phyloP scores from a whole-genome alignment of 1,140 invertebrate genomes.

The Scaptomyza hsui region DNA sequence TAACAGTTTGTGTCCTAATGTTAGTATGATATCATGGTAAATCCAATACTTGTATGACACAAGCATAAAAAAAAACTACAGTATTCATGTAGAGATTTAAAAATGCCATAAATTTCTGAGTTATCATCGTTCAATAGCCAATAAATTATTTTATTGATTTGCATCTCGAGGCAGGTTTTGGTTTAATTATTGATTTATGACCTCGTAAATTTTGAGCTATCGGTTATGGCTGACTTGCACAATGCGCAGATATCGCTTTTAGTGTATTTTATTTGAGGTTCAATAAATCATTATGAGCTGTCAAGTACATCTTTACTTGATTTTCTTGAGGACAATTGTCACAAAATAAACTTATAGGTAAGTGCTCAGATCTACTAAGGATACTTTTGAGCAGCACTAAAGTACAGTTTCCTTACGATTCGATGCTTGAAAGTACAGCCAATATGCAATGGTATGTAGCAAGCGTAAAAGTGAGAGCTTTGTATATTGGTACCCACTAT shows the following conservation, averaged over 20 bases:
- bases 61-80: neutral
- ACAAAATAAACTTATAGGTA: neutral
- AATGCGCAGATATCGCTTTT: neutral
- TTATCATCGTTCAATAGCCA: neutral
- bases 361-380: neutral
- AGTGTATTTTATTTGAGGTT: neutral
- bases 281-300: conserved; percentile 6
- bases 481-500: conserved; percentile 33
- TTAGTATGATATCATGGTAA: too few species aligned
- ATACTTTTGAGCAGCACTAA: neutral
- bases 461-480: conserved; percentile 38
- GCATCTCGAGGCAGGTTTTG: conserved; percentile 8
- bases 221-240: neutral
- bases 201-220: neutral
- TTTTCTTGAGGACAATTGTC: neutral
- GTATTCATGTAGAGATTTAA: neutral
- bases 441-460: conserved; percentile 12
- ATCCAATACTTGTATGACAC: too few species aligned
- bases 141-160: conserved; percentile 22
- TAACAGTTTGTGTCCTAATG: neutral
- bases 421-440: conserved; percentile 2
- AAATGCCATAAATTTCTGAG: neutral
- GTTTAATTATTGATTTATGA: conserved; percentile 17
- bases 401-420: conserved; percentile 14
- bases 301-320: neutral